Base-by-base conservation (phyloP, 2,113 vertebrate genomes). In the Syngnathus scovelli region DNA sequence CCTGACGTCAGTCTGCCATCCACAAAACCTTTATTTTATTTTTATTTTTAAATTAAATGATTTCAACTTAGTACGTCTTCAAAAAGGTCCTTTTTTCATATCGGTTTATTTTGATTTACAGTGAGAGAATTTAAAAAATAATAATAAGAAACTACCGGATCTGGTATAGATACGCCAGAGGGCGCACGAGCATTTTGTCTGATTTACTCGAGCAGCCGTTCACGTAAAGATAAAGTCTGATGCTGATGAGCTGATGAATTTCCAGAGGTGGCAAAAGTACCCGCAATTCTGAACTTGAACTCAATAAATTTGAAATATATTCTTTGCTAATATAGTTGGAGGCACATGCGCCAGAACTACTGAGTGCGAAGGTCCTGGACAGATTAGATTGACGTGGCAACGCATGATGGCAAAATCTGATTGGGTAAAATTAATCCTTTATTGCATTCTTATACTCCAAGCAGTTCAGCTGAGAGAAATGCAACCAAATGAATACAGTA, bases 1-100 rank as follows among this genome's bases (percentile, higher is more conserved):
- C 6, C 1, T 21, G 49, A 64, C 76, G 76, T 86, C 85, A 82
- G 81, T 86, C 85, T 68, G 61, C 15, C 1, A 66, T 33, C 49
- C 19, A n/a, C 7, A 23, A 39, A 33, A 18, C 6, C 6, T 9
- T 12, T 11, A 4, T 3, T 27, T 23, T 52, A 5, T 18, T 5
- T 48, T 15, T 6, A 46, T 54, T 48, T 16, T 15, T 15, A 6
- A 15, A 48, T 16, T 16, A 48, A 48, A 48, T 52, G 7, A 8
- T 55, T 3, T 5, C 5, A 27, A 55, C 27, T 13, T 55, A 55
- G 23, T 55, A 55, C 11, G 21, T 10, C 10, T 55, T 11, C 27
- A 23, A 55, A 18, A 1, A 48, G 23, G 27, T 1, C 1, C 13
- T 13, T 55, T 27, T 55, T 33, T 33, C 27, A 3, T 33, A 33